Evolutionary conservation across 2,888 invertebrate species (phyloP).

Genomic region (Listrodromus nycthemerus): DNA sequence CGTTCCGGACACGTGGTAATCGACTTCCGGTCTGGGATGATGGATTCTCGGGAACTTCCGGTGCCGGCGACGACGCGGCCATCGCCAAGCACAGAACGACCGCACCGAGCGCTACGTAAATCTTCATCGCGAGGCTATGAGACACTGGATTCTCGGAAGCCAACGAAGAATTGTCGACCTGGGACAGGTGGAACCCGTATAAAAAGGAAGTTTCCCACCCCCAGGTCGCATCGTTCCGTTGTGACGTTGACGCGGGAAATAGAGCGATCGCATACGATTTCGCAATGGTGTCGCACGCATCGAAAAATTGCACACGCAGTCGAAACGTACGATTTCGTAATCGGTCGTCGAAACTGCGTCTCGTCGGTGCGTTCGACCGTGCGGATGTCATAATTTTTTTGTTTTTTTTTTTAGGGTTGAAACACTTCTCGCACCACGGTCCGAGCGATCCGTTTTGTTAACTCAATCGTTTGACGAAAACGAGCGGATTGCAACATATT

Average conservation of each 20-base stretch:
- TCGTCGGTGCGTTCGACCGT: background rate
- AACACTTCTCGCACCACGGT: background rate
- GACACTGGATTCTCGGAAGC: background rate
- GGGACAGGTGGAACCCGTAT: background rate
- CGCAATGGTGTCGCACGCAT: constrained; percentile 46
- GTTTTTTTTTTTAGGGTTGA: background rate
- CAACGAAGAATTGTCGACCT: constrained; percentile 17
- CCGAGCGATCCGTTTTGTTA: too few relatives aligned
- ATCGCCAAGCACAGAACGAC: constrained; percentile 55
- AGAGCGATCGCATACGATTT: background rate
- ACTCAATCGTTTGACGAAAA: too few relatives aligned
- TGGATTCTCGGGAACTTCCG: constrained; percentile 38
- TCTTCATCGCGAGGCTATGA: constrained; percentile 26
- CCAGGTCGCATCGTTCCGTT: background rate
- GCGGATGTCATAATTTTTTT: background rate
- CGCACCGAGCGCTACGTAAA: constrained; percentile 33
- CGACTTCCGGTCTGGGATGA: background rate
- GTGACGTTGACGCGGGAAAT: background rate
- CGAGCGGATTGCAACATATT: too few relatives aligned
- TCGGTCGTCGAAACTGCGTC: constrained; percentile 11
- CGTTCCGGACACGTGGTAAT: background rate
- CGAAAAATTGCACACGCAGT: constrained; percentile 57
- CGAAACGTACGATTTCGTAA: background rate
- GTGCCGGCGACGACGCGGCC: constrained; percentile 54
- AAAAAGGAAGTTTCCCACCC: constrained; percentile 1